A percentile compares a stretch with the other conserved stretches of the same genome.
phyloP scores from a whole-genome alignment of 2,888 invertebrate species.

The Melanostoma scalare region DNA sequence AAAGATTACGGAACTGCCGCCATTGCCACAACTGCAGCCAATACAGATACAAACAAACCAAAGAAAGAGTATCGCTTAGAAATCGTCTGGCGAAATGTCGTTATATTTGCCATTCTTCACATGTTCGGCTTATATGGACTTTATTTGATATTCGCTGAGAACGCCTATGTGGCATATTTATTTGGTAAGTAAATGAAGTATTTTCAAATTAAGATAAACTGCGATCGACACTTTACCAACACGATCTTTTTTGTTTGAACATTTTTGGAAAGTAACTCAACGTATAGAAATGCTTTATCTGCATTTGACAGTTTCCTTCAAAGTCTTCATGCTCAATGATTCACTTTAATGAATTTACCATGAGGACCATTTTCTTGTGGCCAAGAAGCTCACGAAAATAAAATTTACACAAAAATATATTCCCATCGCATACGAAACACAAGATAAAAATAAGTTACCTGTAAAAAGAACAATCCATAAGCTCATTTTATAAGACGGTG shows the following conservation, averaged over 20 bases:
- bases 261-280: background rate
- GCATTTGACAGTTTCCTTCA: background rate
- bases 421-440: slow-evolving; percentile 34
- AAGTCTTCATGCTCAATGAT: background rate
- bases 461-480: slow-evolving; percentile 29
- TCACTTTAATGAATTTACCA: slow-evolving; percentile 9
- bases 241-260: background rate
- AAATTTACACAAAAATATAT: background rate
- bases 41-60: slow-evolving; percentile 70
- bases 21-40: slow-evolving; percentile 57
- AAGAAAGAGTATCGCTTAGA: slow-evolving; percentile 83
- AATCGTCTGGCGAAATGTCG: slow-evolving; percentile 91
- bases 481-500: slow-evolving; percentile 24
- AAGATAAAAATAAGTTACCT: slow-evolving; percentile 20
- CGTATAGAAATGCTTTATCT: background rate
- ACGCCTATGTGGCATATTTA: slow-evolving; percentile 78
- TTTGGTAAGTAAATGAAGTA: slow-evolving; percentile 82
- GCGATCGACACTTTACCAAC: background rate
- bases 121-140: slow-evolving; percentile 85
- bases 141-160: slow-evolving; percentile 82
- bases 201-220: too few relatives aligned
- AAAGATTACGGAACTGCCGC: slow-evolving; percentile 60
- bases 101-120: slow-evolving; percentile 89
- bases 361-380: background rate
- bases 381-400: background rate